Evolutionary conservation across 2,113 vertebrate genomes (phyloP).

Genomic region (Odocoileus virginianus): DNA sequence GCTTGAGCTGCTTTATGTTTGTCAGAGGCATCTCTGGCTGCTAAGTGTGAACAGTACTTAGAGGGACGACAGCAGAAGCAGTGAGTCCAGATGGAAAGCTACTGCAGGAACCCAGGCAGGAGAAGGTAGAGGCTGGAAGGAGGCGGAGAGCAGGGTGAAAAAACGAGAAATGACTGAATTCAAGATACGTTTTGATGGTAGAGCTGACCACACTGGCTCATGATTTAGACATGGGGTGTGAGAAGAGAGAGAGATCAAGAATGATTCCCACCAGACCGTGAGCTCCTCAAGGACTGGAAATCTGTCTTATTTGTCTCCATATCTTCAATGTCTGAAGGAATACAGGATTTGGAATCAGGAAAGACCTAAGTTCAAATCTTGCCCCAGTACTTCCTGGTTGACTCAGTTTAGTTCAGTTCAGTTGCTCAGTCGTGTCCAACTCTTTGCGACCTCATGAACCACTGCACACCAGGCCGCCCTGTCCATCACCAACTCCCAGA

Average conservation of each 20-base stretch:
- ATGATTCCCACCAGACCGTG: neutral
- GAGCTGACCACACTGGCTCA: neutral
- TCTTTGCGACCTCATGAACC: no score
- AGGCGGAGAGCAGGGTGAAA: neutral
- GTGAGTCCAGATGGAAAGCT: neutral
- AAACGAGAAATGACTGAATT: neutral
- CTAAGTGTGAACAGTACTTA: neutral
- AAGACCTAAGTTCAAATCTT: neutral
- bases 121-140: neutral
- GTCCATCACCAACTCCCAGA: no score
- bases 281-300: neutral
- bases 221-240: neutral
- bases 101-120: neutral
- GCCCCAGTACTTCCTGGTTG: neutral
- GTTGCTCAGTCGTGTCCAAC: rapidly evolving
- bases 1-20: neutral
- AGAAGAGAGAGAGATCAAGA: neutral
- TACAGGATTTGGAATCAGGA: neutral
- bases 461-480: rapidly evolving
- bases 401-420: neutral
- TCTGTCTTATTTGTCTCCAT: neutral
- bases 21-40: neutral
- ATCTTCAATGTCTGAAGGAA: neutral
- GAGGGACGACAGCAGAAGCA: neutral
- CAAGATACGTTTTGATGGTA: neutral